phyloP scores from a whole-genome alignment of 2,113 vertebrate species.

The Tichodroma muraria region DNA sequence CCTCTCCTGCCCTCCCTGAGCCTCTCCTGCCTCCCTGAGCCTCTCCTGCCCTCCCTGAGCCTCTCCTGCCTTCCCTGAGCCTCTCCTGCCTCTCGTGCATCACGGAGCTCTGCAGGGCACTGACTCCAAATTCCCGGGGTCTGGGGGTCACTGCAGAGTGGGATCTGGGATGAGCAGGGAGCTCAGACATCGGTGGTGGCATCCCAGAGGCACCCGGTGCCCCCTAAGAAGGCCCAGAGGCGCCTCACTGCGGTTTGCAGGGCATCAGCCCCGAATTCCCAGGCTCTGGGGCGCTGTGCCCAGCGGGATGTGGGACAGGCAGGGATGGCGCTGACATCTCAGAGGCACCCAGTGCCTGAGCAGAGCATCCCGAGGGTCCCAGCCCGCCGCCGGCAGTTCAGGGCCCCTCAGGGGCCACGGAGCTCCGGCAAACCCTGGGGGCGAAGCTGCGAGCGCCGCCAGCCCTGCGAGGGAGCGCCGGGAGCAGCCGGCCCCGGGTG shows the following conservation, averaged over 20 bases:
- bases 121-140: background rate
- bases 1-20: too few species aligned
- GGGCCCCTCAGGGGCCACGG: accelerated
- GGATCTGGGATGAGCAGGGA: background rate
- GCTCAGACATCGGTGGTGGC: background rate
- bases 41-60: too few species aligned
- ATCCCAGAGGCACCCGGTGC: background rate
- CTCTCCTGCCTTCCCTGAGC: too few species aligned
- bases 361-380: background rate
- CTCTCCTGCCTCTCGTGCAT: too few species aligned
- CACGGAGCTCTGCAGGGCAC: background rate
- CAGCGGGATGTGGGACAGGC: too few species aligned
- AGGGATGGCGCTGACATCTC: accelerated
- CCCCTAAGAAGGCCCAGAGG: background rate
- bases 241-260: background rate
- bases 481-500: background rate
- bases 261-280: background rate
- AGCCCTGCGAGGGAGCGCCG: background rate
- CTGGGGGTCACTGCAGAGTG: accelerated
- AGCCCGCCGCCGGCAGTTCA: accelerated
- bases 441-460: background rate
- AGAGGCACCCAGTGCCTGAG: background rate
- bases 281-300: accelerated
- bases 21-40: too few species aligned
- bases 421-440: accelerated